phyloP scores from a whole-genome alignment of 2,888 invertebrate species.

The Griposia aprilina region DNA sequence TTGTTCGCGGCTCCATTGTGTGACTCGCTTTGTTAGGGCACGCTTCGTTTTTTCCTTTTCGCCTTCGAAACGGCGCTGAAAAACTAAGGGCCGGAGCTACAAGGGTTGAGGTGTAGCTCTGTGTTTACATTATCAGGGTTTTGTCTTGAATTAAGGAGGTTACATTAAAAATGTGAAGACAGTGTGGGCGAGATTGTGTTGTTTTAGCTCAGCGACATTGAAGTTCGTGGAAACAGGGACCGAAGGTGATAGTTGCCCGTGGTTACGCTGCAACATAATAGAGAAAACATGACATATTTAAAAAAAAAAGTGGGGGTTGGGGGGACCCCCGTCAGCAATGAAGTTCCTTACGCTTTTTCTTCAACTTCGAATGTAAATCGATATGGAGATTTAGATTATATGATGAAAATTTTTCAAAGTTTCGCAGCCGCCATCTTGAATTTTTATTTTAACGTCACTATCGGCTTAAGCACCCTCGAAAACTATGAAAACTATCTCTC shows the following conservation, averaged over 20 bases:
- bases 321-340: too few species aligned
- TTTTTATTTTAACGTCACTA: too few species aligned
- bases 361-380: too few species aligned
- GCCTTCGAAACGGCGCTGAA: slow-evolving; percentile 82
- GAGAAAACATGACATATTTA: too few species aligned
- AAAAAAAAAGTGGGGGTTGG: too few species aligned
- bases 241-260: background rate
- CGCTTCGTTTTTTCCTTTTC: slow-evolving; percentile 88
- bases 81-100: slow-evolving; percentile 62
- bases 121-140: slow-evolving; percentile 64
- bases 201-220: background rate
- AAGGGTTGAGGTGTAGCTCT: slow-evolving; percentile 65
- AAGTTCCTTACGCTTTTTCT: too few species aligned
- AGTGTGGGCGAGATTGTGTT: slow-evolving; percentile 10
- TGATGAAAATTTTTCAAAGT: too few species aligned
- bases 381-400: too few species aligned
- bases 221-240: background rate
- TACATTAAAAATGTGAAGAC: slow-evolving; percentile 32
- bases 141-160: slow-evolving; percentile 52
- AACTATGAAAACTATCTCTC: too few species aligned
- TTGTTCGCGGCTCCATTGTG: slow-evolving; percentile 88
- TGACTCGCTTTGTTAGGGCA: slow-evolving; percentile 86
- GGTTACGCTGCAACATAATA: too few species aligned
- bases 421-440: too few species aligned
- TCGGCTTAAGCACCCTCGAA: too few species aligned